These are phyloP conservation scores for Tipula vernalis DNA, from an alignment of 2,888 invertebrate genomes.

Conservation along the genomic window DNA sequence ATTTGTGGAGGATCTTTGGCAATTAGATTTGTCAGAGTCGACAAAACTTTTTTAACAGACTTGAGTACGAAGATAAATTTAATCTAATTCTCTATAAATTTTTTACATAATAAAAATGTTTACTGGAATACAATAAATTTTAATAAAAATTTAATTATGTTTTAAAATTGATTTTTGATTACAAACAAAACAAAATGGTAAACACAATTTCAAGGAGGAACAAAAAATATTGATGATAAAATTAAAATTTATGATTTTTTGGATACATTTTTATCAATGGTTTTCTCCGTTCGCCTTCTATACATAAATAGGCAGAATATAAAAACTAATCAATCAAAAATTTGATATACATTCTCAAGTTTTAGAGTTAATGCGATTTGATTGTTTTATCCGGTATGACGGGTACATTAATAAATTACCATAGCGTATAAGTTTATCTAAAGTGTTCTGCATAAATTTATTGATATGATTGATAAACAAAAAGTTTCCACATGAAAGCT, in stretches of 20 bases:
- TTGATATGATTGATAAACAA: neutral
- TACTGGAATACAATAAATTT: neutral
- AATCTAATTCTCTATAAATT: neutral
- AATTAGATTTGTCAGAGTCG: no score
- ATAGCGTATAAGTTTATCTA: neutral
- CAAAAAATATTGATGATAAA: neutral
- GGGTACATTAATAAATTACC: neutral
- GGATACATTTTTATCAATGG: neutral
- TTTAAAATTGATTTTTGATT: neutral
- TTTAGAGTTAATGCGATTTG: neutral
- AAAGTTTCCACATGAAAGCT: neutral
- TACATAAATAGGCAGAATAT: neutral
- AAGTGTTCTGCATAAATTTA: neutral
- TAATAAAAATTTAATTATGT: neutral
- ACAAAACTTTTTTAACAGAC: no score
- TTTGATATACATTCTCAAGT: neutral
- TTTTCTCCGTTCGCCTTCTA: neutral
- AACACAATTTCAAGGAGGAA: neutral
- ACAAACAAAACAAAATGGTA: neutral
- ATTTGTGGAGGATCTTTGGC: no score
- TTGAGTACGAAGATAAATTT: neutral
- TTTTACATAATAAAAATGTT: neutral
- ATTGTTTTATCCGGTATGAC: neutral
- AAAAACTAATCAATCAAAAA: neutral
- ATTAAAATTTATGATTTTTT: neutral